Base-by-base conservation (phyloP, 2,797 vertebrate genomes). In the Hydrolagus colliei region DNA sequence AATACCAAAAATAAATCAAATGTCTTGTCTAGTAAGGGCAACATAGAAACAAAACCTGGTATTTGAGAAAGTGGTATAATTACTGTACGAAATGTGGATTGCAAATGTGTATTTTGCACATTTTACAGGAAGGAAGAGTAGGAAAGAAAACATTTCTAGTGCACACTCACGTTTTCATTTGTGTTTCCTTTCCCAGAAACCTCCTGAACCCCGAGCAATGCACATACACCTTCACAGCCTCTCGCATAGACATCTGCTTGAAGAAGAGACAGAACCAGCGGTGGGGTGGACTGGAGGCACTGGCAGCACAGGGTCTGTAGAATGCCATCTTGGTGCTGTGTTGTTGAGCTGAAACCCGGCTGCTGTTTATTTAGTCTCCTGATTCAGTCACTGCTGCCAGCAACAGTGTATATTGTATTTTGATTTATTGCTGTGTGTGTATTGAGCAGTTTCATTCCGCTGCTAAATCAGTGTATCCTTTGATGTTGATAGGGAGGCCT, bases 261-360 rank as follows among this genome's bases (percentile, higher is more conserved):
- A 97, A 95, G 92, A 99, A 99, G 92, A 97, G 97, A 86, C 97
- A 96, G 89, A 98, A 97, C 91, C 98, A 99, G 91, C 96, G 97
- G 88, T 99, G 97, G 98, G 98, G 95, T 0, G 96, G 96, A 6
- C 93, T 99, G 88, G 97, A 99, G 91, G 98, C 98, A 86, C 96
- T 96, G 0, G 95, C 96, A 88, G 88, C 95, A 98, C 98, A 96
- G 99, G 98, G 98, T 99, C 96, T 98, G 96, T 93, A 93, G 91
- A 95, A 93, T 91, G 90, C 93, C 91, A 94, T 94, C 93, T 11
- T 4, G 35, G 10, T 71, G 8, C 35, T 92, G 88, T 90, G 90
- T 87, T 86, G 87, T 71, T 32, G 71, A 75, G 62, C 67, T 71
- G n/a, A 67, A 2, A 14, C 52, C 20, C 13, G n/a, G n/a, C 41